phyloP scores from a whole-genome alignment of 2,113 vertebrate species.

The Furnarius figulus region DNA sequence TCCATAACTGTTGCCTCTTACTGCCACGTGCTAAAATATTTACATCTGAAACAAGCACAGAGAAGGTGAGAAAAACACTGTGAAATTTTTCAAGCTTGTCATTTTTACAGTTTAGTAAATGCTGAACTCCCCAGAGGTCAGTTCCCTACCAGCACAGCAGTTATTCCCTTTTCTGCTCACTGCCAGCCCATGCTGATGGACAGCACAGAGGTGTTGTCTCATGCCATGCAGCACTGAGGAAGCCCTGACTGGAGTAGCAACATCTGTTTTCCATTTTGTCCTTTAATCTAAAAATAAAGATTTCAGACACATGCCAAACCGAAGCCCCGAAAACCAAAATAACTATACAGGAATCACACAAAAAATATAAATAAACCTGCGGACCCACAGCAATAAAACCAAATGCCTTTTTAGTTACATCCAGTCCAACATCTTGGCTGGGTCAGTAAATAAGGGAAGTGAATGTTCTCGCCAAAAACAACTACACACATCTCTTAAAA shows the following conservation, averaged over 20 bases:
- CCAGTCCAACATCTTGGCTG: slow-evolving; percentile 17
- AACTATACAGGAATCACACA: slow-evolving; percentile 39
- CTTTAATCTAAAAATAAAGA: slow-evolving; percentile 68
- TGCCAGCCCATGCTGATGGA: neutral
- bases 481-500: neutral
- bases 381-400: slow-evolving; percentile 43
- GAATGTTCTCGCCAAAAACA: neutral
- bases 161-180: neutral
- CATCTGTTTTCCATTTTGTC: slow-evolving; percentile 66
- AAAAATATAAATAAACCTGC: slow-evolving; percentile 67
- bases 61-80: neutral
- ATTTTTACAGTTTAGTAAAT: neutral
- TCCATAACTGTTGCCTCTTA: neutral
- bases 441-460: slow-evolving; percentile 30
- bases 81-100: neutral
- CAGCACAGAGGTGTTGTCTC: slow-evolving; percentile 1
- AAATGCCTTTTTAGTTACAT: slow-evolving; percentile 54
- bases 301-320: slow-evolving; percentile 54
- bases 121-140: neutral
- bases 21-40: neutral
- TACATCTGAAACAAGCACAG: neutral
- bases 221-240: neutral
- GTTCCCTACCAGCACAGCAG: neutral
- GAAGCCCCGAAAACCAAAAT: slow-evolving; percentile 66
- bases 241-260: neutral